Conservation (phyloP, 2,797 vertebrate genomes). For the Todus mexicanus region DNA sequence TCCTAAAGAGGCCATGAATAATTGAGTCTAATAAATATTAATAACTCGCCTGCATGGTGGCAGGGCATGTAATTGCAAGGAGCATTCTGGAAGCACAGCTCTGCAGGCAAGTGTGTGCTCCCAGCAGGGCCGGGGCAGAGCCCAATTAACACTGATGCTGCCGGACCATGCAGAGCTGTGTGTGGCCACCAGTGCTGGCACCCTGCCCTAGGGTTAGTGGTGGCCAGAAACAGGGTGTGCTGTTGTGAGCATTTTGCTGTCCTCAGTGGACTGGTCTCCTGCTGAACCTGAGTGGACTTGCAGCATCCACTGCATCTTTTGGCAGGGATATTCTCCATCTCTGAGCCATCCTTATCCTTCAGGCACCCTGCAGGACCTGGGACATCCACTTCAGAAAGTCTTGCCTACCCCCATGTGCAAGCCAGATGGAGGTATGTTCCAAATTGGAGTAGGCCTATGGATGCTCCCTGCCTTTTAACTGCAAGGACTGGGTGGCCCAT, state of each 20-base stretch:
- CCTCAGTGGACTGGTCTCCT: neutral
- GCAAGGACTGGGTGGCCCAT: fast-evolving
- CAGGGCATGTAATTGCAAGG: slow-evolving; percentile 57
- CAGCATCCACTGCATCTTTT: neutral
- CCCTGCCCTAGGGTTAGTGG: fast-evolving
- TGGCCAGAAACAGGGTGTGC: neutral
- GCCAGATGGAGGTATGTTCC: neutral
- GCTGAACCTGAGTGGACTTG: neutral
- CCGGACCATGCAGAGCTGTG: neutral
- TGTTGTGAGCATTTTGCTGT: neutral
- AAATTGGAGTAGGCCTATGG: neutral
- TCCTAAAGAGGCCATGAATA: slow-evolving; percentile 64
- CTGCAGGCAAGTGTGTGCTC: neutral
- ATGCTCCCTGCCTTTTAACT: neutral
- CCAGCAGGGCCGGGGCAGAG: neutral
- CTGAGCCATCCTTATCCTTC: neutral
- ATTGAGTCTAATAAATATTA: slow-evolving; percentile 68
- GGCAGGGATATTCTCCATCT: neutral
- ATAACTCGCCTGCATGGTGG: neutral
- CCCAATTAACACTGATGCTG: slow-evolving; percentile 10
- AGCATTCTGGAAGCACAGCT: slow-evolving; percentile 52
- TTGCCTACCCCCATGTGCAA: neutral
- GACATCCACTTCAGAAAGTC: neutral
- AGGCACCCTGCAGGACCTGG: neutral
- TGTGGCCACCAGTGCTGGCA: neutral